Evolutionary conservation across 2,888 invertebrate species (phyloP).

Genomic region (Cheilosia impressa): DNA sequence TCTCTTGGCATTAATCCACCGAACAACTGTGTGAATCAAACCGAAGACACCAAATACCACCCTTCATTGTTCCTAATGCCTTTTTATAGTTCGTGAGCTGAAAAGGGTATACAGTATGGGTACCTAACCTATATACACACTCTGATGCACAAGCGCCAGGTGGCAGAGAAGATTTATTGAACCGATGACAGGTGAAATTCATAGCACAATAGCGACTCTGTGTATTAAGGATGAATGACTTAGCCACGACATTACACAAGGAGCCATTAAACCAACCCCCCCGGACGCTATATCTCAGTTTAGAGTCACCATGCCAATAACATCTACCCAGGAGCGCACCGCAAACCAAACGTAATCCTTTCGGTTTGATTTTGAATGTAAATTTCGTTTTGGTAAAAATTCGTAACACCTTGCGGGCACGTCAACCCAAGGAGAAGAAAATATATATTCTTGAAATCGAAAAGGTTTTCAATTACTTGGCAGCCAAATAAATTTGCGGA

Average conservation of each 20-base stretch:
- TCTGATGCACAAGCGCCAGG: conserved; percentile 58
- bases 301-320: not conserved
- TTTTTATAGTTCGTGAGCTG: not conserved
- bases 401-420: conserved; percentile 51
- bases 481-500: conserved; percentile 48
- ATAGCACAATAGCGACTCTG: conserved; percentile 33
- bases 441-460: conserved; percentile 31
- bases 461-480: conserved; percentile 64
- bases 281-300: conserved; percentile 13
- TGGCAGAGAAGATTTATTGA: conserved; percentile 64
- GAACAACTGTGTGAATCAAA: conserved; percentile 53
- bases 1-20: conserved; percentile 58
- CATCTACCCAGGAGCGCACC: not conserved
- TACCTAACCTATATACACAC: not conserved
- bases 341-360: conserved; percentile 16
- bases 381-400: conserved; percentile 30
- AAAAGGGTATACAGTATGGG: not conserved
- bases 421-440: conserved; percentile 10
- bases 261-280: conserved; percentile 13
- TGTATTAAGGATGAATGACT: conserved; percentile 4
- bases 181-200: conserved; percentile 64
- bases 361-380: conserved; percentile 34
- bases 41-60: conserved; percentile 44
- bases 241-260: not conserved
- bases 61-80: conserved; percentile 13